These are phyloP conservation scores for Hydraecia micacea DNA, from an alignment of 2,888 invertebrate species.

Conservation along the genomic window DNA sequence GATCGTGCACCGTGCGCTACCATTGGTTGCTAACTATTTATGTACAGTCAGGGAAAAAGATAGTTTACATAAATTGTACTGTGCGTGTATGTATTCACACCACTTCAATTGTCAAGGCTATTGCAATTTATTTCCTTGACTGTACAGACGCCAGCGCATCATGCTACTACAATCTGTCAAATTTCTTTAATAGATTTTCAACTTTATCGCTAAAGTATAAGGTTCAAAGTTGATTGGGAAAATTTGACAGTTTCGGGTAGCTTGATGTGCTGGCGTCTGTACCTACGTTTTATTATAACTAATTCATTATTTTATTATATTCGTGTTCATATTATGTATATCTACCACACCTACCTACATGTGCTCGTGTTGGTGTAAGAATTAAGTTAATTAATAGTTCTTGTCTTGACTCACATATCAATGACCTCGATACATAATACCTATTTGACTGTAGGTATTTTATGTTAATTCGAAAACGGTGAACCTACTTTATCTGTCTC, in stretches of 20 bases:
- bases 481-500: slow-evolving; percentile 39
- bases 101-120: not conserved
- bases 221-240: too few species aligned
- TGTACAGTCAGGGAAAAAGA: not conserved
- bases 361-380: not conserved
- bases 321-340: not conserved
- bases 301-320: not conserved
- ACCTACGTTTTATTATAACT: not conserved
- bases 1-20: not conserved
- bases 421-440: slow-evolving; percentile 31
- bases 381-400: not conserved
- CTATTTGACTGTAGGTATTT: slow-evolving; percentile 14
- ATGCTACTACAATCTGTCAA: too few species aligned
- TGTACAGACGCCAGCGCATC: too few species aligned
- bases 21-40: not conserved
- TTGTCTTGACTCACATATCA: not conserved
- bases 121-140: not conserved
- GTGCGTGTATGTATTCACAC: not conserved
- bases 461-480: slow-evolving; percentile 38
- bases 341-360: not conserved
- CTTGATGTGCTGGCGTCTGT: too few species aligned
- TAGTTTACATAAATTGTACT: not conserved
- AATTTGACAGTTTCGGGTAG: too few species aligned
- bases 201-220: too few species aligned
- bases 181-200: too few species aligned